Evolutionary conservation across 2,888 invertebrate genomes (phyloP), one percentile per base, ranked within the genome.

Genomic region (Cyclophora punctaria): DNA sequence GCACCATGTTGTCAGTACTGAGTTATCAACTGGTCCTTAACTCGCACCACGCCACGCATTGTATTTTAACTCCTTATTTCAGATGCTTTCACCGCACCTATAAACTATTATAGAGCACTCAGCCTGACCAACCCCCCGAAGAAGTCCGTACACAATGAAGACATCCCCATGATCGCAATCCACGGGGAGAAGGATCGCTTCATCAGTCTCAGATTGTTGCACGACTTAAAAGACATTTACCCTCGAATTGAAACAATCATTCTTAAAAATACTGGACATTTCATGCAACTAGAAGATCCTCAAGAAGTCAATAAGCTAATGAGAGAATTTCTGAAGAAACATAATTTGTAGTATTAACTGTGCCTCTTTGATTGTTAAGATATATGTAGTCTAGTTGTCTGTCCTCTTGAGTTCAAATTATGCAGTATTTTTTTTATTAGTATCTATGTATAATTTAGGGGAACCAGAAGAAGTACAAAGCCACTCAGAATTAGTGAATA

Each of bases 41-140:
- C 20, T 2, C 20, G 20, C 20, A 20, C 20, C 20, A 20, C 20
- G 20, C 20, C 20, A 20, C 20, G 20, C n/a, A 42, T n/a, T 42
- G 2, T 7, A 7, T 1, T 34, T 7, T 44, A 7, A 35, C 51
- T 50, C 59, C 58, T 52, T 47, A 54, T 80, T 82, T 34, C 79
- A 91, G 91, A 68, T 60, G 89, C 90, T 0, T 71, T 90, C 41
- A 91, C 90, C 1, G 77, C 84, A 2, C 90, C 91, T 0, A 67
- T 91, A 7, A 90, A 91, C 65, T 91, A 90, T 72, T 91, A 91
- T 64, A 76, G 91, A 45, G 89, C 89, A 1, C 89, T 74, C 67
- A 53, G 56, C 61, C 1, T 74, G 3, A 63, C 75, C 7, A 67
- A 73, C 3, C 77, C 72, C 40, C 55, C 72, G 6, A 60, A 67